Percentiles rank a stretch among this genome's conserved stretches.
Conservation (phyloP, 2,113 vertebrate genomes). For the Heterochromis multidens region DNA sequence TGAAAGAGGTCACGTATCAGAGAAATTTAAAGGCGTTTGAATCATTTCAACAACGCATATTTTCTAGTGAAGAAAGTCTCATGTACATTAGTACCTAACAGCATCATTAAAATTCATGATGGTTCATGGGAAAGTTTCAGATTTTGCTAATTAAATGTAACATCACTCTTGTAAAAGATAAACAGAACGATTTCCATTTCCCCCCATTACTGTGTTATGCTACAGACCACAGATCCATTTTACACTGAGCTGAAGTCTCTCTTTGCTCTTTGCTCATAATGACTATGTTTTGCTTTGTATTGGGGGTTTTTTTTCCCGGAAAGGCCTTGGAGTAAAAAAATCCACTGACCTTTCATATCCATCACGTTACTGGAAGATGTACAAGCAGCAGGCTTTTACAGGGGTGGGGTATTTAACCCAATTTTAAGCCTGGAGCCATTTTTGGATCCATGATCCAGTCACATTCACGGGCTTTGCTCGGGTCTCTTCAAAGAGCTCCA, state of each 20-base stretch:
- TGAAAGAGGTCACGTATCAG: background rate
- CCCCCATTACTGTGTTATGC: constrained; percentile 12
- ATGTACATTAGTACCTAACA: background rate
- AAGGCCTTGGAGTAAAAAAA: background rate
- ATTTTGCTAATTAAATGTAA: constrained; percentile 5
- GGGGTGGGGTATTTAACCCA: background rate
- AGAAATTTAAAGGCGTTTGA: background rate
- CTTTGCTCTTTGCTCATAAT: background rate
- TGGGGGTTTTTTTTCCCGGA: background rate
- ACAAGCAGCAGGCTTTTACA: background rate
- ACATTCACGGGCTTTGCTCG: background rate
- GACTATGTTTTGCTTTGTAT: background rate
- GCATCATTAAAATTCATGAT: background rate
- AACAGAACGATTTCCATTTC: constrained; percentile 19
- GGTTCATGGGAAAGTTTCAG: background rate
- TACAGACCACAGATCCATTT: constrained; percentile 27
- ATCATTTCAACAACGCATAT: background rate
- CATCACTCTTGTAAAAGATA: background rate
- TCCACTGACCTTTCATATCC: constrained; percentile 4
- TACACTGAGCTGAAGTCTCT: background rate
- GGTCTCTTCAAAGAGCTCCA: background rate
- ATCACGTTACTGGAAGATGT: constrained; percentile 14
- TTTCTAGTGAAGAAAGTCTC: background rate
- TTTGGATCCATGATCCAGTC: background rate
- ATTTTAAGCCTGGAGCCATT: background rate